Percentiles rank a stretch among this genome's conserved stretches.
These are phyloP conservation scores for Naso thynnoides DNA, from an alignment of 2,797 vertebrate genomes.

Conservation along the genomic window DNA sequence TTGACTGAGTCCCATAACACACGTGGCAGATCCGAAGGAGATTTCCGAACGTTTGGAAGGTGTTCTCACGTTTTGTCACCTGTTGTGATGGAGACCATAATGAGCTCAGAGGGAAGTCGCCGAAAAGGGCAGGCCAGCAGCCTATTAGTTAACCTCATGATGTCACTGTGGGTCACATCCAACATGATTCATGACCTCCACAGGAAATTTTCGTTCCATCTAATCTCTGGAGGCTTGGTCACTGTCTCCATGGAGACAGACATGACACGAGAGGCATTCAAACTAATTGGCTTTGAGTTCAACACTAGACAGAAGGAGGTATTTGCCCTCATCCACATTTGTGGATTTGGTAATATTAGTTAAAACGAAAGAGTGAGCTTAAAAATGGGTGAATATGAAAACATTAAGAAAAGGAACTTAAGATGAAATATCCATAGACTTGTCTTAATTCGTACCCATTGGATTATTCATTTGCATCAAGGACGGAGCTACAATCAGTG, in stretches of 20 bases:
- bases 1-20: background rate
- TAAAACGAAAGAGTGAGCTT: background rate
- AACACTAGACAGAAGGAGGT: slow-evolving; percentile 10
- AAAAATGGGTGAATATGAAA: slow-evolving; percentile 41
- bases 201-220: slow-evolving; percentile 20
- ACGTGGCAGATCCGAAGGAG: slow-evolving; percentile 14
- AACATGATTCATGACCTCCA: slow-evolving; percentile 48
- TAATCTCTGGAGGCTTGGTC: slow-evolving; percentile 36
- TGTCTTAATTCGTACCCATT: slow-evolving; percentile 43
- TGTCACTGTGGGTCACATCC: slow-evolving; percentile 48
- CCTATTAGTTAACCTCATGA: slow-evolving; percentile 55
- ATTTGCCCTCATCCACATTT: background rate
- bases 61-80: background rate
- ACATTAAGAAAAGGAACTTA: slow-evolving; percentile 29
- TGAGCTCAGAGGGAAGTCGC: slow-evolving; percentile 48
- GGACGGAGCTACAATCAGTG: slow-evolving; percentile 56
- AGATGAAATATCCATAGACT: slow-evolving; percentile 41
- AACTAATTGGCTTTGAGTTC: slow-evolving; percentile 46
- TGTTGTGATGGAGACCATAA: slow-evolving; percentile 41
- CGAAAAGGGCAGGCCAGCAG: slow-evolving; percentile 1
- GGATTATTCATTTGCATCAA: slow-evolving; percentile 65
- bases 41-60: slow-evolving; percentile 4
- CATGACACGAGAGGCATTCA: slow-evolving; percentile 19
- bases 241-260: slow-evolving; percentile 58
- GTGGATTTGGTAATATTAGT: background rate